A percentile compares a stretch with the other conserved stretches of the same genome.
These are phyloP conservation scores for Gonatopus flavifemur DNA, from an alignment of 1,140 invertebrate genomes.

Conservation along the genomic window DNA sequence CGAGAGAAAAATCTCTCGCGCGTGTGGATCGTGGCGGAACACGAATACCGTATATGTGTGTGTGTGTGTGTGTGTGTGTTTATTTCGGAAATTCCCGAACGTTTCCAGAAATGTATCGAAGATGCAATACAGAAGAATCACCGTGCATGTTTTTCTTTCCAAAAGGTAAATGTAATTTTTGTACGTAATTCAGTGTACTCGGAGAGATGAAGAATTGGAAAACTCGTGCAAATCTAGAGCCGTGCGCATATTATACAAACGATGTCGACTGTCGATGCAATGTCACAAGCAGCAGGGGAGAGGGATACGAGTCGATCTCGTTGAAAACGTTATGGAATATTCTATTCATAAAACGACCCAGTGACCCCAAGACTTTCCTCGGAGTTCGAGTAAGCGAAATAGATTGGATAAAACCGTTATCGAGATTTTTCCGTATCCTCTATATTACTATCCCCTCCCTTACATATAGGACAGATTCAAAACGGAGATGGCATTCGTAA, in stretches of 20 bases:
- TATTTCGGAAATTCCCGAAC: too few relatives aligned
- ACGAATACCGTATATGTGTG: slow-evolving; percentile 13
- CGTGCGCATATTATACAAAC: too few relatives aligned
- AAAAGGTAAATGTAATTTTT: too few relatives aligned
- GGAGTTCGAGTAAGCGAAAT: neutral
- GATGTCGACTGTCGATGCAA: too few relatives aligned
- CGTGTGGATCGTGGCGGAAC: neutral
- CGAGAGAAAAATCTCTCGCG: too few relatives aligned
- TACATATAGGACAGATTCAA: slow-evolving; percentile 13
- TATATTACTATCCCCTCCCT: neutral
- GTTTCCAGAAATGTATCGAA: too few relatives aligned
- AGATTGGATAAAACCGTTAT: slow-evolving; percentile 27
- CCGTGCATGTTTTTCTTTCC: too few relatives aligned
- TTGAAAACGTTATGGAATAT: neutral
- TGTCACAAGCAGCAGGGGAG: neutral
- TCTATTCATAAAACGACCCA: slow-evolving; percentile 1
- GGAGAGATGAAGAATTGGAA: too few relatives aligned
- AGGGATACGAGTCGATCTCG: neutral
- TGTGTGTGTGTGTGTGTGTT: neutral
- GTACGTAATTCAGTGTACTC: too few relatives aligned
- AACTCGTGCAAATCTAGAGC: too few relatives aligned
- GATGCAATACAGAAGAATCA: too few relatives aligned
- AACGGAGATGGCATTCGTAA: slow-evolving; percentile 24
- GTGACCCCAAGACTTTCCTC: slow-evolving; percentile 22
- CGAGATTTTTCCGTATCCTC: slow-evolving; percentile 15